Evolutionary conservation across 2,888 invertebrate species (phyloP), one percentile per base, ranked within the genome.

Genomic region (Drosophila basisetae): DNA sequence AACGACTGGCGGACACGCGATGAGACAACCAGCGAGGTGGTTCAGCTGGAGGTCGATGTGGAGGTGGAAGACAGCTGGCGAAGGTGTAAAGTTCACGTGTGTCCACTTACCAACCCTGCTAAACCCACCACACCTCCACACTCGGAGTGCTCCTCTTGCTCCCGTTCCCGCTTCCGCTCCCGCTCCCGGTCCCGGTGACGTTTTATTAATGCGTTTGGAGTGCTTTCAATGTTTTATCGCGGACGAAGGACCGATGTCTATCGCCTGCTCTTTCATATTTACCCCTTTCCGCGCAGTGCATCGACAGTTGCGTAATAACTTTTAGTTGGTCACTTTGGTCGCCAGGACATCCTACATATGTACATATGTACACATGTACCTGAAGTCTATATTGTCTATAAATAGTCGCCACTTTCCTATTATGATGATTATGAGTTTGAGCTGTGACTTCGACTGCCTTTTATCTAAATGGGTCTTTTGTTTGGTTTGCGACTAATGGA

Each of bases 21-120:
- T 89, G 89, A 76, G 78, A 77, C 78, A 56, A 56, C 39, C 76
- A 53, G 30, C 11, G 22, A 53, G 53, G 31, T n/a, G 31, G 30
- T 30, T n/a, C 30, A 10, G 30, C 41, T 16, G 30, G n/a, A 41
- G 41, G 13, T 60, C 31, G 64, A 55, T 59, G 52, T 63, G 49
- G 30, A 35, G 59, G 67, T 61, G 70, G 64, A 75, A 54, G 76
- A 84, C 90, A 90, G 87, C 87, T 88, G 91, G 84, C 80, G 55
- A 83, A 91, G 92, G 92, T 92, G 92, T 91, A 92, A 92, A 83
- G 91, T 92, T 92, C 91, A 92, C 92, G 92, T 91, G 83, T 85
- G 88, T 82, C 85, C 90, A 89, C 83, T 88, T 89, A 89, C 89
- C 86, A 74, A 66, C 63, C 82, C 76, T 59, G 49, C 33, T 43